Evolutionary conservation across 2,113 vertebrate species (phyloP), one percentile per base, ranked within the genome.

Genomic region (Hypomesus transpacificus): DNA sequence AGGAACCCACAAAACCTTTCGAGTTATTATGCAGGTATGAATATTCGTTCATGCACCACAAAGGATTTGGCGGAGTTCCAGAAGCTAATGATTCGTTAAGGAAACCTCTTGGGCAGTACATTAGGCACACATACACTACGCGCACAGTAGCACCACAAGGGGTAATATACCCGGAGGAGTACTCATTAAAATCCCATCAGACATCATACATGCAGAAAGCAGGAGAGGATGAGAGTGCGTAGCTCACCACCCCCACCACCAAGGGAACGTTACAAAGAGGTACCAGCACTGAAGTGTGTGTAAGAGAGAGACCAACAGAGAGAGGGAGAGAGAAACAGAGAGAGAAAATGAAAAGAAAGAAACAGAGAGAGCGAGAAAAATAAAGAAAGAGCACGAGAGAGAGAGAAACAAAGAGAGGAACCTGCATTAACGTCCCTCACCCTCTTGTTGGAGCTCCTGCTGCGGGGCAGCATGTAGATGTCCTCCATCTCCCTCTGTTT

Each of bases 381-480:
- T 2, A 26, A 7, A 34, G 31, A 46, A 13, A 46, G 39, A 39
- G 34, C 3, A 6, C 4, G 34, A 39, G 7, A 39, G 34, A 3
- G 34, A 39, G 6, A 39, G 9, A 46, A 46, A 46, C 31, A 34
- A 5, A 6, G 31, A 34, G 31, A 7, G 18, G 26, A 18, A 17
- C 28, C 16, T 56, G 17, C 8, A 2, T n/a, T n/a, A 18, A 17
- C 20, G 53, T 13, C 4, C 24, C 73, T 68, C 60, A 98, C 97
- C 94, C 95, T 95, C 85, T 98, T 99, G 64, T 95, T 98, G 0
- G 95, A 98, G 84, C 97, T 99, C 73, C 97, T 92, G 84, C 97
- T 99, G 69, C 97, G 90, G 31, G 97, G 97, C 78, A 99, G 85
- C 95, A 97, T 96, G 74, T 98, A 99, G 79, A 99, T 97, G 78